Percentiles rank a stretch among this genome's conserved stretches.
These are phyloP conservation scores for Eilema depressum DNA, from an alignment of 2,888 invertebrate species.

Conservation along the genomic window DNA sequence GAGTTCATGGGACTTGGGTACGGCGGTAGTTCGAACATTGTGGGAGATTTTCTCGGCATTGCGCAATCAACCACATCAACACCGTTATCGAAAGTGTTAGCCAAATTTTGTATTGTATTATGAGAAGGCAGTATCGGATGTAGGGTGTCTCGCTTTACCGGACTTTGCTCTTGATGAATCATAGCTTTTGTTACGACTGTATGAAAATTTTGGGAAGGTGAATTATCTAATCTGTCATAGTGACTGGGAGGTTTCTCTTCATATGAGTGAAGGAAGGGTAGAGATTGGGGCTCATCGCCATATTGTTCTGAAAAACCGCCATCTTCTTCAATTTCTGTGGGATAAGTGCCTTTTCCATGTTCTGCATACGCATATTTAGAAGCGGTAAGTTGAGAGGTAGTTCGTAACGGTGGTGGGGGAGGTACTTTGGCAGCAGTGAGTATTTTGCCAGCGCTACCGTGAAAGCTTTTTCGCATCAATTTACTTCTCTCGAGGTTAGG, in stretches of 20 bases:
- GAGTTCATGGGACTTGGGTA: slow-evolving; percentile 93
- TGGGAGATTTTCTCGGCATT: slow-evolving; percentile 74
- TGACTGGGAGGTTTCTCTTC: slow-evolving; percentile 76
- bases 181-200: slow-evolving; percentile 94
- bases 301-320: slow-evolving; percentile 84
- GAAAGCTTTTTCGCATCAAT: slow-evolving; percentile 95
- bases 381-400: slow-evolving; percentile 93
- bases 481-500: slow-evolving; percentile 95
- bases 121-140: slow-evolving; percentile 65
- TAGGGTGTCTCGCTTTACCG: slow-evolving; percentile 83
- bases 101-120: slow-evolving; percentile 75
- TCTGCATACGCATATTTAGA: slow-evolving; percentile 89
- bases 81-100: slow-evolving; percentile 79
- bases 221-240: slow-evolving; percentile 77
- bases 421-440: slow-evolving; percentile 94
- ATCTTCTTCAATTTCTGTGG: slow-evolving; percentile 79
- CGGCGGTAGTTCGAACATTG: slow-evolving; percentile 90
- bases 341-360: slow-evolving; percentile 75
- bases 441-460: slow-evolving; percentile 93
- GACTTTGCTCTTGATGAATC: slow-evolving; percentile 94
- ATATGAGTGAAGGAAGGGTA: slow-evolving; percentile 88
- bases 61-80: slow-evolving; percentile 90
- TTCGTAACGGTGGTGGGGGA: slow-evolving; percentile 94
- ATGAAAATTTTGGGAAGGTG: slow-evolving; percentile 84
- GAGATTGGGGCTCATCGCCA: slow-evolving; percentile 87